phyloP scores from a whole-genome alignment of 2,888 invertebrate species.

The Pandemis heparana region DNA sequence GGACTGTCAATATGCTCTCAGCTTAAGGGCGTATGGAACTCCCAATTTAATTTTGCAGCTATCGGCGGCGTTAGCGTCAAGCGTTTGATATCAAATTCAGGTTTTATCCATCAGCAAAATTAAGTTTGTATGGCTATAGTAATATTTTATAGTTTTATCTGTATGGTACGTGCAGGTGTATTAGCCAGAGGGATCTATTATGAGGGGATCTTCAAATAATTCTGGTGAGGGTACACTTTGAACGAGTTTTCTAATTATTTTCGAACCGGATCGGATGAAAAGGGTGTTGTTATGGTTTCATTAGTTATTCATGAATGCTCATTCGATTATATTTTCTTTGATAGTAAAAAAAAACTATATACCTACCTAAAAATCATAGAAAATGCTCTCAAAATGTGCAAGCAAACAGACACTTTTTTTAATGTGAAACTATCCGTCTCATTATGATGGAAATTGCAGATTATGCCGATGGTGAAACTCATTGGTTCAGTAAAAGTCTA shows the following conservation, averaged over 20 bases:
- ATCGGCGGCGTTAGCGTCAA: constrained; percentile 1
- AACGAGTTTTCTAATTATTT: constrained; percentile 14
- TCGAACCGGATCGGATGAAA: neutral
- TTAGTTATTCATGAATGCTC: neutral
- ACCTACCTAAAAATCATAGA: neutral
- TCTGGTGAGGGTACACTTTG: constrained; percentile 15
- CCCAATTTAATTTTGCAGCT: constrained; percentile 4
- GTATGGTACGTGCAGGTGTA: constrained; percentile 17
- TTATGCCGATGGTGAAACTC: no score
- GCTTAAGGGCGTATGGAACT: constrained; percentile 48
- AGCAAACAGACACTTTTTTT: no score
- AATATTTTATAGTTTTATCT: constrained; percentile 33
- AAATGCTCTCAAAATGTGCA: no score
- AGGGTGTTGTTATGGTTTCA: constrained; percentile 2
- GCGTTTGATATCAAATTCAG: neutral
- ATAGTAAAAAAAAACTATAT: no score
- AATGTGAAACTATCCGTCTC: no score
- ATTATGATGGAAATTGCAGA: no score
- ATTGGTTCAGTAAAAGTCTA: no score
- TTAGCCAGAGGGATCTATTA: constrained; percentile 15
- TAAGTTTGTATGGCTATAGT: constrained; percentile 9
- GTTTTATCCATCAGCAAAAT: neutral
- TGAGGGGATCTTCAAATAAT: constrained; percentile 15
- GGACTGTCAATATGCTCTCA: constrained; percentile 59
- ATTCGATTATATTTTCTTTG: no score